Percentiles rank a stretch among this genome's conserved stretches.
Conservation (phyloP, 2,113 vertebrate genomes). For the Cichladusa arquata region DNA sequence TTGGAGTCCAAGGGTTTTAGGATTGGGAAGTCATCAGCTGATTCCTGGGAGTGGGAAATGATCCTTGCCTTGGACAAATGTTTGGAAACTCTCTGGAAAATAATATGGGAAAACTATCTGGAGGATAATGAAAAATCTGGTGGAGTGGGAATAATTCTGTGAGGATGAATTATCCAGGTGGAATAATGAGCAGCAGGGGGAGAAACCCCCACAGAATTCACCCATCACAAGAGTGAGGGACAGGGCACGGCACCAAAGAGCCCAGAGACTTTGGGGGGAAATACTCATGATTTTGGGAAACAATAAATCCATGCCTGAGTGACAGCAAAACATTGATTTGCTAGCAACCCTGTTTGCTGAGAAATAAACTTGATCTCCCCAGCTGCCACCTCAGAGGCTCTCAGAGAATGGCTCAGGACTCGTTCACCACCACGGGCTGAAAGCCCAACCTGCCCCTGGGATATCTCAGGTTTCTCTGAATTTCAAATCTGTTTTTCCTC, state of each 20-base stretch:
- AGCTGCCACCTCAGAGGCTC: not conserved
- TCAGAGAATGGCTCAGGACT: not conserved
- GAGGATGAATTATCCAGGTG: not conserved
- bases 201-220: fast-evolving
- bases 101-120: not conserved
- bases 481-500: not conserved
- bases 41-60: not conserved
- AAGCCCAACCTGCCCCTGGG: not conserved
- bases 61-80: not conserved
- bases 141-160: not conserved
- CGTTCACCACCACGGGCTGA: fast-evolving
- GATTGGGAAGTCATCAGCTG: not conserved
- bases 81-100: not conserved
- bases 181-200: not conserved
- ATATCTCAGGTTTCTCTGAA: not conserved
- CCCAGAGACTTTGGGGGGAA: not conserved
- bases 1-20: not conserved
- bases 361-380: not conserved
- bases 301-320: not conserved
- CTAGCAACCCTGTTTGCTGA: not conserved
- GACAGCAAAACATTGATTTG: not conserved
- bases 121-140: not conserved
- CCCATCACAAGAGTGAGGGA: not conserved
- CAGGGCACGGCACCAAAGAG: too few species aligned
- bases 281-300: not conserved